phyloP scores from a whole-genome alignment of 2,888 invertebrate species.

The Euclidia mi region DNA sequence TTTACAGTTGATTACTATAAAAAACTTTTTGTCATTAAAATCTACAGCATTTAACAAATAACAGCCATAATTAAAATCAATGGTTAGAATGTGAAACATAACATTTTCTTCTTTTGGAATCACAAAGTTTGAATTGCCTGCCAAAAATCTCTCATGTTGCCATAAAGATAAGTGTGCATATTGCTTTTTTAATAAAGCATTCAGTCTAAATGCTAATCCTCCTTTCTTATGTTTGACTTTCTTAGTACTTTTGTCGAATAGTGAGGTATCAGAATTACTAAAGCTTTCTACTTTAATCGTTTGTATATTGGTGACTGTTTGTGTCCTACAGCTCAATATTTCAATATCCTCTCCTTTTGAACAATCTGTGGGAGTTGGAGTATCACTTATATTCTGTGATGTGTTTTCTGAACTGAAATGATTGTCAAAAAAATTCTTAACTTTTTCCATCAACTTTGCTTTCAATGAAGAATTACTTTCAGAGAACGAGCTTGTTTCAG shows the following conservation, averaged over 20 bases:
- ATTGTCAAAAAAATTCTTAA: constrained; percentile 75
- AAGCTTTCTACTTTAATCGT: constrained; percentile 35
- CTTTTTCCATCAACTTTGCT: constrained; percentile 63
- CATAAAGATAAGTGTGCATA: constrained; percentile 83
- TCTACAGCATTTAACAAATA: constrained; percentile 69
- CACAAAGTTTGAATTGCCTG: constrained; percentile 78
- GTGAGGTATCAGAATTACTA: constrained; percentile 33
- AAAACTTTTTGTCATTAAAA: constrained; percentile 61
- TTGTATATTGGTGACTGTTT: constrained; percentile 48
- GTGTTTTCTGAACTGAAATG: constrained; percentile 73
- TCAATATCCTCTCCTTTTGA: constrained; percentile 74
- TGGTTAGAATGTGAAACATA: constrained; percentile 69
- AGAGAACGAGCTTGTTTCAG: constrained; percentile 17
- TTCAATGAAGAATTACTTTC: constrained; percentile 24
- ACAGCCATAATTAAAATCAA: constrained; percentile 73
- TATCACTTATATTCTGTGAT: constrained; percentile 76
- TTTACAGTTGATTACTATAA: constrained; percentile 71
- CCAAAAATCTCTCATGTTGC: constrained; percentile 88
- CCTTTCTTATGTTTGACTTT: constrained; percentile 82
- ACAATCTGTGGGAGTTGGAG: constrained; percentile 66
- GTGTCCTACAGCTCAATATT: constrained; percentile 65
- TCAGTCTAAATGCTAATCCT: constrained; percentile 81
- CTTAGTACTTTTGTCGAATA: constrained; percentile 58
- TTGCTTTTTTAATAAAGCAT: constrained; percentile 82
- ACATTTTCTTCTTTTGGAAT: constrained; percentile 74